Conservation (phyloP, 1,140 invertebrate genomes). For the Batillaria attramentaria region DNA sequence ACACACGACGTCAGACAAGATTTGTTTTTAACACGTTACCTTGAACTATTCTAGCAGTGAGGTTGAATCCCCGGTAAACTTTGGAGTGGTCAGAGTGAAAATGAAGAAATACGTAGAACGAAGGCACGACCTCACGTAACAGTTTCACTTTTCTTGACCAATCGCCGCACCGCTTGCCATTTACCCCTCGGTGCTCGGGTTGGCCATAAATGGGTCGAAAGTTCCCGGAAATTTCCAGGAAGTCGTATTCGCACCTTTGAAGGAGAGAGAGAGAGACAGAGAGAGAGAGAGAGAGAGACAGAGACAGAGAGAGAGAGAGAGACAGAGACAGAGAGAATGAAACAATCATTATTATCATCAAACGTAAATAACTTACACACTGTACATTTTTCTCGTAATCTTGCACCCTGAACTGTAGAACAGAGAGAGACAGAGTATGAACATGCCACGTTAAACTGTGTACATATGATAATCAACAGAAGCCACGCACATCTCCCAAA, state of each 20-base stretch:
- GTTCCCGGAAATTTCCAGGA: conserved; percentile 9
- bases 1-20: too few relatives aligned
- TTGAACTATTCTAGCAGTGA: conserved; percentile 78
- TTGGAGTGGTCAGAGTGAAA: conserved; percentile 83
- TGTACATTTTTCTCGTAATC: too few relatives aligned
- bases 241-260: conserved; percentile 27
- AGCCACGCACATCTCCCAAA: too few relatives aligned
- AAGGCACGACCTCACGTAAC: conserved; percentile 71
- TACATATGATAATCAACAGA: too few relatives aligned
- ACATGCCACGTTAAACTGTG: not conserved
- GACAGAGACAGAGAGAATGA: not conserved
- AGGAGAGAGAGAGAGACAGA: not conserved
- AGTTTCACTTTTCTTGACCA: conserved; percentile 83
- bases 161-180: conserved; percentile 83
- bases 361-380: too few relatives aligned
- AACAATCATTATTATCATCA: too few relatives aligned
- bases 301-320: not conserved
- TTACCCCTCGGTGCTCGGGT: too few relatives aligned
- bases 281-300: not conserved
- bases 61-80: conserved; percentile 80
- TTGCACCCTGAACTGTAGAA: too few relatives aligned
- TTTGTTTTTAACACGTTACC: too few relatives aligned
- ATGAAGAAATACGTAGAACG: conserved; percentile 74
- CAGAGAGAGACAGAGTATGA: not conserved
- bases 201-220: not conserved